Base-by-base conservation (phyloP, 2,888 invertebrate species). In the Frankliniella fusca region DNA sequence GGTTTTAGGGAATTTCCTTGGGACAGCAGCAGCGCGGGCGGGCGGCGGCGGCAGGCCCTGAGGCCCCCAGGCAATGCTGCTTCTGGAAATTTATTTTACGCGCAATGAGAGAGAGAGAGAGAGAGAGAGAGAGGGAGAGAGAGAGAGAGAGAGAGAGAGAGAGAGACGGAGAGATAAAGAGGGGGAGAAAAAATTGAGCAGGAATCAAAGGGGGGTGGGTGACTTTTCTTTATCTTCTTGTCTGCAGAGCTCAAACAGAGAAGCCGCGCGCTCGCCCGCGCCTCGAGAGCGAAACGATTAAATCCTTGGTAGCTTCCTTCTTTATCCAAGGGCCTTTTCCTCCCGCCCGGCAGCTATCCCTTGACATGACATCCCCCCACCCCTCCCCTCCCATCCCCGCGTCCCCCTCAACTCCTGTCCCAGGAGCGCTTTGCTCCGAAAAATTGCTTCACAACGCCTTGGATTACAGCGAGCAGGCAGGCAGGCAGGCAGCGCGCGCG, bases 381-480 rank as follows among this genome's bases (percentile, higher is more conserved):
- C 70, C 23, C 70, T 23, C 27, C 9, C 70, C 10, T 23, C 27
- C 70, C 23, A 3, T 23, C 27, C 10, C 27, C 27, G 70, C 3
- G n/a, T n/a, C 65, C 8, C 8, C 15, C 65, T n/a, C 65, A 54
- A 54, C 54, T 18, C 54, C 54, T n/a, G 61, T 18, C 61, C n/a
- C 61, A 61, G 61, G 20, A 54, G 65, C 65, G 70, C 70, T n/a
- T 11, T 12, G 70, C 70, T 76, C 70, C 2, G 70, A 76, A 76
- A 76, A 76, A 76, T 76, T 76, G 70, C 70, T 76, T n/a, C 27
- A 2, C 70, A 23, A 23, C 70, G 10, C 70, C 11, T 27, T 27
- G 70, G 70, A 76, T 76, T 76, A 76, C 70, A 10, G 70, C 70
- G 70, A 54, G 61, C 61, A 61, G 38, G 38, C 38, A 38, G 38